Evolutionary conservation across 2,113 vertebrate species (phyloP), one percentile per base, ranked within the genome.

Genomic region (Cynopterus brachyotis): DNA sequence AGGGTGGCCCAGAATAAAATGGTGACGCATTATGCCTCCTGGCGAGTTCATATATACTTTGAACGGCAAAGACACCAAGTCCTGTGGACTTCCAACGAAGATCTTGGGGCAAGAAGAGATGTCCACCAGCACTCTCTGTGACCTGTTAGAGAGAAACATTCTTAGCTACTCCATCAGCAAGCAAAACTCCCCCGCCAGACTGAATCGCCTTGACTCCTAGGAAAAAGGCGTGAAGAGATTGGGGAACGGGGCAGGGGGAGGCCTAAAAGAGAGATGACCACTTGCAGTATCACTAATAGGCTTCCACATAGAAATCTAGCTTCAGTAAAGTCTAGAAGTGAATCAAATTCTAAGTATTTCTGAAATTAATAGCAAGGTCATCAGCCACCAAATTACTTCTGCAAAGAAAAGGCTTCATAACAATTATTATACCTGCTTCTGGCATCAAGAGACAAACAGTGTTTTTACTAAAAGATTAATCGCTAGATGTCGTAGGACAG

Each of bases 141-240:
- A 94, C 95, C 96, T 95, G 92, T 96, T 89, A 97, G 97, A 97
- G 73, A 97, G 89, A 97, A 97, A 96, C 91, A 97, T 96, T 79
- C 93, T 97, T 97, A 97, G 93, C 95, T 94, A 95, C 86, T 80
- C 96, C 69, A 5, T 75, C 79, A 94, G 73, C 93, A 92, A 95
- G 45, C 60, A 89, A 83, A 96, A 85, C 53, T 89, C 81, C 80
- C 90, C 91, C 12, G 19, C 62, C 62, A 89, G 89, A 73, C 82
- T 57, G 62, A 37, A 57, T 35, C 17, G 9, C 67, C 85, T 81
- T 1, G 66, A 88, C 67, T 62, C 83, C 94, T 60, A 40, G 82
- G 64, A 35, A 59, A 91, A 95, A 64, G 87, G 62, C 35, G 22
- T 30, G 26, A 62, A 95, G 70, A 96, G 62, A 76, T 0, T 1